phyloP scores from a whole-genome alignment of 2,797 vertebrate genomes.

The Etheostoma perlongum region DNA sequence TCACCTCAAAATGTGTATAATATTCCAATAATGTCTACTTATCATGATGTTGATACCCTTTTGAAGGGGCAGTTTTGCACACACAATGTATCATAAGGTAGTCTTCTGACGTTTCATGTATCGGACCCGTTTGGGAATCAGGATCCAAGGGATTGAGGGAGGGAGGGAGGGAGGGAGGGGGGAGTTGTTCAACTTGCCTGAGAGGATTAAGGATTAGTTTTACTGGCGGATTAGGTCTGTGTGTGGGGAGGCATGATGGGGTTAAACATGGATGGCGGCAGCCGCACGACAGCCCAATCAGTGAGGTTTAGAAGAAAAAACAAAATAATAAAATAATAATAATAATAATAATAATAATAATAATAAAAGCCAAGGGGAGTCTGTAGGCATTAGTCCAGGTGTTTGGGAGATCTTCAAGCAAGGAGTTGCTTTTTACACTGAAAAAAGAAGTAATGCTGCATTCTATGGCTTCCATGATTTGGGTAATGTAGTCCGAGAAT shows the following conservation, averaged over 20 bases:
- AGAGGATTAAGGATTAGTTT: constrained; percentile 87
- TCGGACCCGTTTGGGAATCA: constrained; percentile 58
- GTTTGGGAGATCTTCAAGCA: constrained; percentile 54
- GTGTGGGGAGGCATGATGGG: constrained; percentile 75
- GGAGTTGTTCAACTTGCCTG: constrained; percentile 73
- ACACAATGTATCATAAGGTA: constrained; percentile 18
- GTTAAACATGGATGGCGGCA: constrained; percentile 82
- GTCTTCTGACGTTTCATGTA: constrained; percentile 33
- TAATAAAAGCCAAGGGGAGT: constrained; percentile 25
- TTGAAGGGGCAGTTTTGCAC: background rate
- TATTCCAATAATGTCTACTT: background rate
- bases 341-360: constrained; percentile 35
- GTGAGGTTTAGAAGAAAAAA: constrained; percentile 21
- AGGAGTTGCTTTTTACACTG: constrained; percentile 53
- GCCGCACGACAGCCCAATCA: constrained; percentile 67
- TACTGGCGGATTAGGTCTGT: constrained; percentile 82
- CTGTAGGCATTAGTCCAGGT: constrained; percentile 6
- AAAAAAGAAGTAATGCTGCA: constrained; percentile 20
- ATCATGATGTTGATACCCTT: background rate
- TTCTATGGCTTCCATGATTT: constrained; percentile 3
- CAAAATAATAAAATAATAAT: constrained; percentile 28
- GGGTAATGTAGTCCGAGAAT: background rate
- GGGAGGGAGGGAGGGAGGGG: constrained; percentile 10
- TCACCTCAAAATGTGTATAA: constrained; percentile 3
- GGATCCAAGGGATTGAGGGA: constrained; percentile 26